These are phyloP conservation scores for Cardiocondyla obscurior DNA, from an alignment of 1,140 invertebrate genomes.

Conservation along the genomic window DNA sequence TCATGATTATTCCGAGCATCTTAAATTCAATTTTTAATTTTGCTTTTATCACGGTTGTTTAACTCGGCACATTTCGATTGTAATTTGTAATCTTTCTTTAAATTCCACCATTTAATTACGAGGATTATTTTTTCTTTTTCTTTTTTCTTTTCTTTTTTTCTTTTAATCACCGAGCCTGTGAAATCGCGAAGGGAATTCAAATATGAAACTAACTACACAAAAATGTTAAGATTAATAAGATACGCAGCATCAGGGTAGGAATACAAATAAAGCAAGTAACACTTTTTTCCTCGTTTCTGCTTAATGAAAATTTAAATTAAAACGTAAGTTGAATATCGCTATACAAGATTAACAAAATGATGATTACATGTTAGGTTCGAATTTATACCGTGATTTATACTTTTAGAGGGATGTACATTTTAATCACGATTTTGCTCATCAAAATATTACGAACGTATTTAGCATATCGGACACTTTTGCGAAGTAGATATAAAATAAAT, in stretches of 20 bases:
- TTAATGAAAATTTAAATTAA: conserved; percentile 28
- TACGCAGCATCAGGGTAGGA: background rate
- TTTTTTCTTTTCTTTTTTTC: too few relatives aligned
- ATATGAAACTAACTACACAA: conserved; percentile 4
- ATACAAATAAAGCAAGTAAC: conserved; percentile 28
- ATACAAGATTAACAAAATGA: background rate
- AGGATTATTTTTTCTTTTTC: too few relatives aligned
- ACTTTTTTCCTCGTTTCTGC: background rate
- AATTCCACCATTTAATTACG: conserved; percentile 32
- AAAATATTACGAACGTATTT: background rate
- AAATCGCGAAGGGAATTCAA: conserved; percentile 16
- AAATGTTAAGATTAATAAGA: conserved; percentile 34
- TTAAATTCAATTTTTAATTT: conserved; percentile 23
- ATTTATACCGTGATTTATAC: background rate
- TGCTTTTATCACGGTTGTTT: conserved; percentile 25
- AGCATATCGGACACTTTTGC: background rate
- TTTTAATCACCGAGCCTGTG: background rate
- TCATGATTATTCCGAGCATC: conserved; percentile 12
- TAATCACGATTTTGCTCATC: background rate
- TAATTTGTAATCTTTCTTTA: conserved; percentile 34
- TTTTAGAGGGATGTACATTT: background rate
- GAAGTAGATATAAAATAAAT: background rate
- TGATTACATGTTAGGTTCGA: background rate
- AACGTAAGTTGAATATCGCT: background rate
- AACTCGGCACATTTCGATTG: conserved; percentile 10